These are phyloP conservation scores for Melieria crassipennis DNA, from an alignment of 2,888 invertebrate genomes.

Conservation along the genomic window DNA sequence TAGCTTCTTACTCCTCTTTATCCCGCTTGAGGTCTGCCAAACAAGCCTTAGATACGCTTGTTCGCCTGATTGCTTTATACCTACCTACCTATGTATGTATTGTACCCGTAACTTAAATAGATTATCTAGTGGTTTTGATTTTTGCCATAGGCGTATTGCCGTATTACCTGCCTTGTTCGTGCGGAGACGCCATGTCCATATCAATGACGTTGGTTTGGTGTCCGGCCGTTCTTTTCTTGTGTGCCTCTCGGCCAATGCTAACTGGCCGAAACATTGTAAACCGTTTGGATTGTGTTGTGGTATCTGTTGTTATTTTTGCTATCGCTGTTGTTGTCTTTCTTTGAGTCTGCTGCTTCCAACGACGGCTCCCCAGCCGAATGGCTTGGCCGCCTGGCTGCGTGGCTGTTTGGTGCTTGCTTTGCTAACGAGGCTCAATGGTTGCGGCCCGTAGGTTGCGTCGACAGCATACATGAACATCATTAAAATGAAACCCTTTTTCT, in stretches of 20 bases:
- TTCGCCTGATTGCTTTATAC: too few relatives aligned
- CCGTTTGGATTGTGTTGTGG: slow-evolving; percentile 11
- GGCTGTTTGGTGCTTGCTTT: slow-evolving; percentile 1
- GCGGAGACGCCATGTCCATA: not conserved
- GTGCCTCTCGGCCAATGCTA: not conserved
- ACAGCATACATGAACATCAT: slow-evolving; percentile 26
- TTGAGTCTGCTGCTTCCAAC: too few relatives aligned
- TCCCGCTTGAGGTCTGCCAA: too few relatives aligned
- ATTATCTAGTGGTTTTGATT: too few relatives aligned
- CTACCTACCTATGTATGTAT: too few relatives aligned
- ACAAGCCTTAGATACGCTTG: too few relatives aligned
- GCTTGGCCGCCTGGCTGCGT: too few relatives aligned
- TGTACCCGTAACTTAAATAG: too few relatives aligned
- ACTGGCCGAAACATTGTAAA: not conserved
- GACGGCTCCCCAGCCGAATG: too few relatives aligned
- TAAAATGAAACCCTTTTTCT: slow-evolving; percentile 27
- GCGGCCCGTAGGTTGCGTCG: not conserved
- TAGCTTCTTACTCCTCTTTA: too few relatives aligned
- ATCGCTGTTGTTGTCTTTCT: slow-evolving; percentile 5
- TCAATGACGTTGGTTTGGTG: not conserved
- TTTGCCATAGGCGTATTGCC: too few relatives aligned
- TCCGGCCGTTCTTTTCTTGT: not conserved
- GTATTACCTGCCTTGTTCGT: too few relatives aligned
- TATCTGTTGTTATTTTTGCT: slow-evolving; percentile 21
- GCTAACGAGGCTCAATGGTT: slow-evolving; percentile 33